Conservation (phyloP, 2,113 vertebrate genomes). For the Chlamydotis undulata region DNA sequence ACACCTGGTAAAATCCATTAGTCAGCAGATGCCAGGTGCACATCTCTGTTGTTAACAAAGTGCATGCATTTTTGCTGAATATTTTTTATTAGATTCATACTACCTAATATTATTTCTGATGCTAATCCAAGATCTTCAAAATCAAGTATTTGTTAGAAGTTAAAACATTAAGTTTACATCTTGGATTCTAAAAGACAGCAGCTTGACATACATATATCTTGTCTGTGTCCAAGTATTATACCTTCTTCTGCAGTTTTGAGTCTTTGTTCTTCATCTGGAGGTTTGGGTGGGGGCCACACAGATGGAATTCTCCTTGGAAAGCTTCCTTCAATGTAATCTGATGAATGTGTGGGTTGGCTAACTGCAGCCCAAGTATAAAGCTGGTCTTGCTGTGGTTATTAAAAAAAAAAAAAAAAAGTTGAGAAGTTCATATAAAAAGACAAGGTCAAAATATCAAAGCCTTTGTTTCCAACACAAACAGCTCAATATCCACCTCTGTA, state of each 20-base stretch:
- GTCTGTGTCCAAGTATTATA: constrained; percentile 59
- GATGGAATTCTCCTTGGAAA: constrained; percentile 80
- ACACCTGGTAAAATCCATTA: neutral
- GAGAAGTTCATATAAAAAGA: neutral
- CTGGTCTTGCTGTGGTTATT: constrained; percentile 85
- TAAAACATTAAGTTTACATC: neutral
- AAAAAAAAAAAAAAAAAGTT: neutral
- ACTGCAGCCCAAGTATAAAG: constrained; percentile 96
- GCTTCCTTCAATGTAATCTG: constrained; percentile 84
- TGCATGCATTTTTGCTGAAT: neutral
- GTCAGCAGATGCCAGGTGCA: neutral
- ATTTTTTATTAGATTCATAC: neutral
- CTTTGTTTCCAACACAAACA: neutral
- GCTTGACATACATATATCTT: neutral
- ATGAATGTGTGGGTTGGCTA: constrained; percentile 87
- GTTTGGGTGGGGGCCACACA: constrained; percentile 70
- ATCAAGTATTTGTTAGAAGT: neutral
- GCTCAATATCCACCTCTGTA: neutral
- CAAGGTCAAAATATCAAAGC: neutral
- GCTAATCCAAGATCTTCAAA: constrained; percentile 5
- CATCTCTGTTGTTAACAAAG: neutral
- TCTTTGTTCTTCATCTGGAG: constrained; percentile 69
- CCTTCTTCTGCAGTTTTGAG: constrained; percentile 75
- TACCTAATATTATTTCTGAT: neutral
- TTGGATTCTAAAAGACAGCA: neutral